These are phyloP conservation scores for Andrena fulva DNA, from an alignment of 2,888 invertebrate genomes.

Conservation along the genomic window DNA sequence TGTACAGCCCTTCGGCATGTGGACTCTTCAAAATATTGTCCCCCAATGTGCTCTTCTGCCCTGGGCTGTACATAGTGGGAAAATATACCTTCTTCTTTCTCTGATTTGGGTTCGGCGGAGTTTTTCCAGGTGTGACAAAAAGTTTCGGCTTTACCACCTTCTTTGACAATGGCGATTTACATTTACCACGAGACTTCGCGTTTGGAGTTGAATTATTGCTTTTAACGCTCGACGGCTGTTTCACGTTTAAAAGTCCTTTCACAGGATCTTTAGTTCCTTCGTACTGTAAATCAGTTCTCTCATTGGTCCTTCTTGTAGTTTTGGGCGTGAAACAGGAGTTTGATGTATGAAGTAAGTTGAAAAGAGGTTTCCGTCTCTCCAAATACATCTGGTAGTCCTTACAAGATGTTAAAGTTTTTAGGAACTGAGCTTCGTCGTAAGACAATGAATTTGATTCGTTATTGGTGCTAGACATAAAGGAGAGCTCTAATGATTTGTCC, in stretches of 20 bases:
- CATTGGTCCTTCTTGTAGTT: background rate
- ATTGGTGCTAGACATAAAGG: slow-evolving; percentile 40
- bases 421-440: slow-evolving; percentile 58
- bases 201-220: slow-evolving; percentile 1
- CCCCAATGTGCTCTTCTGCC: slow-evolving; percentile 9
- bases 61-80: slow-evolving; percentile 17
- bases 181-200: background rate
- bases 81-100: slow-evolving; percentile 69
- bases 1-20: slow-evolving; percentile 61
- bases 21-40: slow-evolving; percentile 60
- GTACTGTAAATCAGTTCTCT: background rate
- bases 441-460: slow-evolving; percentile 33
- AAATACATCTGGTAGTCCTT: slow-evolving; percentile 76
- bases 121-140: slow-evolving; percentile 77
- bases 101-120: slow-evolving; percentile 14
- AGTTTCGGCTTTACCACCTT: slow-evolving; percentile 38
- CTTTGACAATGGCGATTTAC: slow-evolving; percentile 13
- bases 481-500: slow-evolving; percentile 53
- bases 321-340: background rate
- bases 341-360: slow-evolving; percentile 32
- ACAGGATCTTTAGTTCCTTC: background rate
- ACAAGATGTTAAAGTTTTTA: slow-evolving; percentile 75
- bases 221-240: background rate
- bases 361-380: slow-evolving; percentile 46
- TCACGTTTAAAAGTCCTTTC: background rate